Evolutionary conservation across 1,140 invertebrate genomes (phyloP), one percentile per base, ranked within the genome.

Genomic region (Halesus radiatus): DNA sequence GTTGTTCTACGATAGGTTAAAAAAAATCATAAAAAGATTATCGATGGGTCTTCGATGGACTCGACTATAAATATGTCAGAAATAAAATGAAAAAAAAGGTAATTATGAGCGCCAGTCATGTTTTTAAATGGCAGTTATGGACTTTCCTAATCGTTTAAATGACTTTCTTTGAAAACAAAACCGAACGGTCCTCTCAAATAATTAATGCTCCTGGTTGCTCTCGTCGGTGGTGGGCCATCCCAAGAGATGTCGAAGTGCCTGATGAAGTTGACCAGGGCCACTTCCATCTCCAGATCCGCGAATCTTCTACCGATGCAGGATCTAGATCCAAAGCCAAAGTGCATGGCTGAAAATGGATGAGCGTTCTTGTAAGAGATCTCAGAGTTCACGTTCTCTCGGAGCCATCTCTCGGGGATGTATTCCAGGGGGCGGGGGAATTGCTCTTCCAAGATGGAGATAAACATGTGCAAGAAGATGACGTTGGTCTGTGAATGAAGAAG

Each of bases 281-380:
- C 88, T 85, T 94, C 91, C 73, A 95, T 85, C 85, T 95, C 93
- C 84, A 95, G 88, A 85, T 94, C 92, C 3, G 94, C 94, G 82
- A 96, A 92, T 74, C 95, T 87, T 80, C 92, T 91, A 73, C 91
- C 91, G 68, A 91, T 89, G 80, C 91, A 92, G 74, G 87, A 89
- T 6, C 93, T 86, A 4, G 90, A 89, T 18, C 93, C 93, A 70
- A 91, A 92, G 0, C 93, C 93, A 82, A 94, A 94, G 0, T 92
- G 92, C 45, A 87, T 85, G 80, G 88, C 90, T 5, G 90, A 89
- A 72, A 93, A 93, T 0, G 92, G 91, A 81, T 92, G 88, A 3
- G 89, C 85, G 5, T 89, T 88, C 45, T 88, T 87, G 22, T 88
- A 86, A 37, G 88, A 86, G 3, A 89, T 80, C 18, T 81, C 78